Percentiles rank a stretch among this genome's conserved stretches.
Conservation (phyloP, 2,888 invertebrate species). For the Tanaodytes sp. region DNA sequence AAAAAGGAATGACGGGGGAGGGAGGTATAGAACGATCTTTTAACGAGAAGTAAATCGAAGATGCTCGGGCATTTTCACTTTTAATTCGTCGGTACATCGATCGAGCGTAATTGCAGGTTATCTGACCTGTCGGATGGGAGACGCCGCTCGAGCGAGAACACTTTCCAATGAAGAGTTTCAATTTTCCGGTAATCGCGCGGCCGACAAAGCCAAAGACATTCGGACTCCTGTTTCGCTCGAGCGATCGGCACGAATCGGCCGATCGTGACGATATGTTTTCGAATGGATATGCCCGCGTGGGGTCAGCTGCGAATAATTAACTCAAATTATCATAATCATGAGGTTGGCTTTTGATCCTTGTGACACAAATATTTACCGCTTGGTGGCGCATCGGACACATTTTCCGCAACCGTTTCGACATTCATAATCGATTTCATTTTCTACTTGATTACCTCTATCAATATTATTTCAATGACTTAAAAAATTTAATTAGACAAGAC, state of each 20-base stretch:
- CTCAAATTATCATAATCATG: constrained; percentile 11
- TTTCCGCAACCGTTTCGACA: no score
- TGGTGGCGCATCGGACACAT: no score
- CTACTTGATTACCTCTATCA: no score
- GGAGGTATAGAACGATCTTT: no score
- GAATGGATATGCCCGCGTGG: constrained; percentile 11
- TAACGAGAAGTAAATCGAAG: constrained; percentile 1
- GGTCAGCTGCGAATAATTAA: constrained; percentile 11
- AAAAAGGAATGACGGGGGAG: no score
- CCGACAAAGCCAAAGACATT: constrained; percentile 31
- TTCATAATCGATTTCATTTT: no score
- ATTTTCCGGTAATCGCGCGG: constrained; percentile 50
- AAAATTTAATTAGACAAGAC: no score
- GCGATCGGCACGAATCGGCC: constrained; percentile 19
- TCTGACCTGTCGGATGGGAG: constrained; percentile 21
- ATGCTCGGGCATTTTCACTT: constrained; percentile 38
- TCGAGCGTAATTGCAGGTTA: constrained; percentile 36
- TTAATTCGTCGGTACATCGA: constrained; percentile 33
- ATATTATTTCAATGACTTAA: no score
- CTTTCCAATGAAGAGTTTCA: constrained; percentile 53
- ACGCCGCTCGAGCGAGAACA: constrained; percentile 40
- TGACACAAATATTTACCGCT: no score
- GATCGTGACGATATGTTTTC: constrained; percentile 37
- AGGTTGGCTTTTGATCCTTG: no score
- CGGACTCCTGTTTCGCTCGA: constrained; percentile 39